Evolutionary conservation across 37 sponge, comb jelly and placozoan genomes (phyloP).

Genomic region (Agelas oroides): DNA sequence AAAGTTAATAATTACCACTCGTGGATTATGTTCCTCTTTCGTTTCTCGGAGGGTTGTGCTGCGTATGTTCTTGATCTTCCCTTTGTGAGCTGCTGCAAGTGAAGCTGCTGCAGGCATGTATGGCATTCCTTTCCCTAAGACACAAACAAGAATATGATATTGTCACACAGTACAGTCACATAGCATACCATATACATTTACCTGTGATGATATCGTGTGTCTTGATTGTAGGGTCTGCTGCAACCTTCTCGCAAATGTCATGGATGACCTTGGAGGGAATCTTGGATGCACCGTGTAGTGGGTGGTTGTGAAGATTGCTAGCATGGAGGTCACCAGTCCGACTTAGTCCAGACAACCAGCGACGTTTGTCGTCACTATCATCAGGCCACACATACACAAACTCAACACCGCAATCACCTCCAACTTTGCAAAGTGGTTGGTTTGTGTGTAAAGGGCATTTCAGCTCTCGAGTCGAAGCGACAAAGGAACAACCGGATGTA

Average conservation of each 20-base stretch:
- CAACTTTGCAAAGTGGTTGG: background rate
- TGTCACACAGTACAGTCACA: background rate
- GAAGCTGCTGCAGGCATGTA: constrained; percentile 41
- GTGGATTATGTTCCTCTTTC: constrained; percentile 30
- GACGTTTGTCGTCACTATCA: constrained; percentile 22
- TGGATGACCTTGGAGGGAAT: constrained; percentile 35
- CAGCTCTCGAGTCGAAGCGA: background rate
- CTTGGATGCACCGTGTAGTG: constrained; percentile 25
- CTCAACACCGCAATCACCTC: constrained; percentile 35
- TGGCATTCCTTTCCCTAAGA: constrained; percentile 41
- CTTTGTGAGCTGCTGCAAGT: constrained; percentile 38
- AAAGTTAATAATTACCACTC: constrained; percentile 29
- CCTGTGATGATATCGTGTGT: constrained; percentile 48
- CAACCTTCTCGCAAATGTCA: constrained; percentile 16
- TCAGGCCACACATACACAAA: constrained; percentile 62
- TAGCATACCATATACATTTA: background rate
- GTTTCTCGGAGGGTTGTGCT: constrained; percentile 13
- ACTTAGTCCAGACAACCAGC: constrained; percentile 44
- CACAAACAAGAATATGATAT: background rate
- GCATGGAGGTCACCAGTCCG: constrained; percentile 5
- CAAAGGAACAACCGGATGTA: constrained; percentile 6
- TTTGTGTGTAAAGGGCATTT: constrained; percentile 19
- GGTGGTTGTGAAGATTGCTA: constrained; percentile 49
- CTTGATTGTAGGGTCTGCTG: constrained; percentile 35
- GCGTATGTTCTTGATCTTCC: constrained; percentile 21